Conservation (phyloP, 2,888 invertebrate species). For the Mycalesis mineus region DNA sequence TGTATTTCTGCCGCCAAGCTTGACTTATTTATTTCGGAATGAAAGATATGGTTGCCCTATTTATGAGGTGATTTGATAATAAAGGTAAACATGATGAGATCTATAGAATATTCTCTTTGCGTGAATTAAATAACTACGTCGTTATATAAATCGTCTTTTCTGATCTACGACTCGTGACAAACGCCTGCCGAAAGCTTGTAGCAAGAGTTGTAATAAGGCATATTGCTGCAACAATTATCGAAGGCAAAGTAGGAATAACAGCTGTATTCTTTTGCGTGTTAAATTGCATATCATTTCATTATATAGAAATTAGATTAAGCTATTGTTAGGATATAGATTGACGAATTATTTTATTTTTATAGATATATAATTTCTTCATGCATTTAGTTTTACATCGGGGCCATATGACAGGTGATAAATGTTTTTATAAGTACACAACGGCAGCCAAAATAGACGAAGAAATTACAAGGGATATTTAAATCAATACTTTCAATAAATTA, state of each 20-base stretch:
- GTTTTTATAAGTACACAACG: neutral
- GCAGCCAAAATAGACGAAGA: neutral
- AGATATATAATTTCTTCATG: conserved; percentile 24
- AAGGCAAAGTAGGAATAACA: conserved; percentile 1
- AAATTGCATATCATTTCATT: conserved; percentile 23
- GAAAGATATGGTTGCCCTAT: too few species aligned
- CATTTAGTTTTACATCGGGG: conserved; percentile 49
- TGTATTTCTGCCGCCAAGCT: too few species aligned
- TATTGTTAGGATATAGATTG: conserved; percentile 16
- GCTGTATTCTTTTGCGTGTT: conserved; percentile 4
- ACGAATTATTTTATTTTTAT: conserved; percentile 11
- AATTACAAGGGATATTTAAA: neutral
- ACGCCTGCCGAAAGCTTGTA: neutral
- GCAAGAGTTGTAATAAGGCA: conserved; percentile 3
- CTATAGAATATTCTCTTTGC: too few species aligned
- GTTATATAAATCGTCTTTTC: neutral
- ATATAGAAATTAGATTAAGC: conserved; percentile 7
- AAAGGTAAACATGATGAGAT: too few species aligned
- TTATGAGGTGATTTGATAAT: too few species aligned
- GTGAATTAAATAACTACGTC: too few species aligned
- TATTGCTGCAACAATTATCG: conserved; percentile 3
- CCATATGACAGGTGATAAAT: conserved; percentile 54
- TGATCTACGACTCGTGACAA: neutral
- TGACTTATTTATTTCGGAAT: too few species aligned
- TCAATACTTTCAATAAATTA: neutral